Conservation (phyloP, 2,888 invertebrate species). For the Invenusta paracnida region DNA sequence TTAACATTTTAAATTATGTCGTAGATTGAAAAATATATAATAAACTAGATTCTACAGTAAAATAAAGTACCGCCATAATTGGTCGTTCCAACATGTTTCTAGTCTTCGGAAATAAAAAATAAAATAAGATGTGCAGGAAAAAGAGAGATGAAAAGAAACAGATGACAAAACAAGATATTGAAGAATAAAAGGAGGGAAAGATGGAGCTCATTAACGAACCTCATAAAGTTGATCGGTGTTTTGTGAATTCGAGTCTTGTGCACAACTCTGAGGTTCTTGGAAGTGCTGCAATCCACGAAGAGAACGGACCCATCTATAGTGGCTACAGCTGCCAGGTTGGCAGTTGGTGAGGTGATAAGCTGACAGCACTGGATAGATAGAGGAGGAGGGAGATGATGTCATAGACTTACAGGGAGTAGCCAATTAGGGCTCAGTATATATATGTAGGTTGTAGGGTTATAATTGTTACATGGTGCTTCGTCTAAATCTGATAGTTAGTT, state of each 20-base stretch:
- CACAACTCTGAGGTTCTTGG: neutral
- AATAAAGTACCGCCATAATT: neutral
- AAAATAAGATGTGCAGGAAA: neutral
- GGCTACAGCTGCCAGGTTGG: neutral
- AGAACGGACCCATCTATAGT: neutral
- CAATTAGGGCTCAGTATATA: too few species aligned
- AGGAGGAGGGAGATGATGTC: neutral
- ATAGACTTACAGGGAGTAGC: too few species aligned
- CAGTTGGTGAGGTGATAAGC: neutral
- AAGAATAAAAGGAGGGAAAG: too few species aligned
- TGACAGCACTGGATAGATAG: neutral
- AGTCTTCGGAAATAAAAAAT: too few species aligned
- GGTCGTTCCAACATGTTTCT: too few species aligned
- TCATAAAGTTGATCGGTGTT: neutral
- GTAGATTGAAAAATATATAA: neutral
- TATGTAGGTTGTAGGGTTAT: too few species aligned
- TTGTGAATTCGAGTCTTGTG: neutral
- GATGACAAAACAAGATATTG: neutral
- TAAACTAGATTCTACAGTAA: neutral
- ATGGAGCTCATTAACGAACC: neutral
- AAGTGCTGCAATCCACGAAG: neutral
- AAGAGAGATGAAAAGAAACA: neutral
- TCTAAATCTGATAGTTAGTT: too few species aligned
- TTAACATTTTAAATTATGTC: too few species aligned
- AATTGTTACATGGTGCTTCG: too few species aligned